Percentiles rank a stretch among this genome's conserved stretches.
These are phyloP conservation scores for human (Homo sapiens) DNA, from an alignment of 2,113 vertebrate species.

Conservation along the genomic window GRCh38 chr5:24426001-24426500, in stretches of 20 bases:
- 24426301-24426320: not conserved
- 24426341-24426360: not conserved
- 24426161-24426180: not conserved
- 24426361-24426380: not conserved
- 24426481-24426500: not conserved
- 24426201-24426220: not conserved
- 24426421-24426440: not conserved
- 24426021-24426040: slow-evolving; percentile 60
- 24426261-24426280: not conserved
- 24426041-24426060: slow-evolving; percentile 58
- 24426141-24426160: not conserved
- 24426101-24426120: slow-evolving; percentile 57
- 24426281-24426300: not conserved
- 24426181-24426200: not conserved
- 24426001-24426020: slow-evolving; percentile 70
- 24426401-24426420: not conserved
- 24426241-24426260: not conserved
- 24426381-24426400: not conserved
- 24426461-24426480: not conserved
- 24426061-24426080: slow-evolving; percentile 51
- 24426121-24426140: slow-evolving; percentile 15
- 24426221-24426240: not conserved
- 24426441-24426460: not conserved
- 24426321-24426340: not conserved
- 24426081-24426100: slow-evolving; percentile 58